Evolutionary conservation across 2,888 invertebrate genomes (phyloP).

Genomic region (Crossocerus cetratus): DNA sequence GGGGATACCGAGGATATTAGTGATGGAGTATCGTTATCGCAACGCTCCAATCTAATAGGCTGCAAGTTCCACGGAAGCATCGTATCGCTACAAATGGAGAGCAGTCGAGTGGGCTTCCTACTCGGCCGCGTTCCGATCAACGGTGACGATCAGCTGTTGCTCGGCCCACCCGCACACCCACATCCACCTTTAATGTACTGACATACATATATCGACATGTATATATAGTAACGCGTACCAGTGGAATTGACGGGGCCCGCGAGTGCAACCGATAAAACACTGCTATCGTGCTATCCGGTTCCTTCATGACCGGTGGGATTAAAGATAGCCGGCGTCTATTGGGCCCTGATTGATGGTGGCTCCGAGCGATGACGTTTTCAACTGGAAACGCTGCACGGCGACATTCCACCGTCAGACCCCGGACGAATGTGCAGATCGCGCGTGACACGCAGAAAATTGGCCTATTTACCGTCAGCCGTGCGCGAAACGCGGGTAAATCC

Average conservation of each 20-base stretch:
- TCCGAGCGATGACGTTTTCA: too few species aligned
- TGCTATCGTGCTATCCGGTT: too few species aligned
- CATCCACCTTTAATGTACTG: not conserved
- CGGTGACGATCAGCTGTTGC: slow-evolving; percentile 61
- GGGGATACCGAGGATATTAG: slow-evolving; percentile 12
- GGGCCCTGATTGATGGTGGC: too few species aligned
- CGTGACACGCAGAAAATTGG: too few species aligned
- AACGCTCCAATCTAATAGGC: slow-evolving; percentile 64
- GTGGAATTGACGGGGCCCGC: not conserved
- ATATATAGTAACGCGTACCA: not conserved
- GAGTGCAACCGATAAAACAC: not conserved
- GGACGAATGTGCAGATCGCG: too few species aligned
- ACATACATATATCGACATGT: not conserved
- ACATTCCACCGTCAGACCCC: too few species aligned
- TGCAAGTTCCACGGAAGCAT: slow-evolving; percentile 63
- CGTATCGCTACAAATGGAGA: slow-evolving; percentile 60
- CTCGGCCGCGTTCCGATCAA: slow-evolving; percentile 57
- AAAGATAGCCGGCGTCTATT: too few species aligned
- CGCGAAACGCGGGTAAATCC: too few species aligned
- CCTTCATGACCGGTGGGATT: too few species aligned
- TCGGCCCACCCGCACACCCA: slow-evolving; percentile 50
- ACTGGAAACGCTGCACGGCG: too few species aligned
- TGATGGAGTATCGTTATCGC: slow-evolving; percentile 58
- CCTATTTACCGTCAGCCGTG: too few species aligned
- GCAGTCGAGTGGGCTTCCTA: slow-evolving; percentile 55